Percentiles rank a stretch among this genome's conserved stretches.
Evolutionary conservation across 1,140 invertebrate genomes (phyloP).

Genomic region (Aphelinus certus): DNA sequence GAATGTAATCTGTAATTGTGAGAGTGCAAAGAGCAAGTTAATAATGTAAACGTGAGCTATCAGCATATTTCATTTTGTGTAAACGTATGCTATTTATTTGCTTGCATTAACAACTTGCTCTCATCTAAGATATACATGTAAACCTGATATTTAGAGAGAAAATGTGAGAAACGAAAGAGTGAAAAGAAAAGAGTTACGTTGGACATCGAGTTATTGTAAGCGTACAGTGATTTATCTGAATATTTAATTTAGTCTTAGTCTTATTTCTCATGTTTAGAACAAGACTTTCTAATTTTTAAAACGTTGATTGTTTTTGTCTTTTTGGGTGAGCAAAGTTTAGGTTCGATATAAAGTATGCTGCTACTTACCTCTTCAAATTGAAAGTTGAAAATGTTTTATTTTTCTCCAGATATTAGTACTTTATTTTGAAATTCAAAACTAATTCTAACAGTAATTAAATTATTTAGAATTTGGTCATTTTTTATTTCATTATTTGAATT

Average conservation of each 20-base stretch:
- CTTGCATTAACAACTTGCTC: slow-evolving; percentile 18
- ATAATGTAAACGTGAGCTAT: slow-evolving; percentile 15
- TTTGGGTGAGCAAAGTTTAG: too few relatives aligned
- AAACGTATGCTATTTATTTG: slow-evolving; percentile 2
- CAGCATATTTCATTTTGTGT: slow-evolving; percentile 14
- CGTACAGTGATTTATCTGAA: slow-evolving; percentile 4
- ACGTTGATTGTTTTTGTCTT: too few relatives aligned
- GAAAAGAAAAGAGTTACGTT: slow-evolving; percentile 10
- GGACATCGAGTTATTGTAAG: slow-evolving; percentile 16
- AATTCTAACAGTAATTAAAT: too few relatives aligned
- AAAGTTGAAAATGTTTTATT: too few relatives aligned
- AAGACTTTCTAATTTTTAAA: too few relatives aligned
- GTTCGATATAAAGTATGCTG: too few relatives aligned
- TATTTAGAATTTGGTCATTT: too few relatives aligned
- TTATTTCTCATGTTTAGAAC: too few relatives aligned
- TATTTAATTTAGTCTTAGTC: background rate
- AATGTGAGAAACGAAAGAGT: background rate
- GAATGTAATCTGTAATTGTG: slow-evolving; percentile 14
- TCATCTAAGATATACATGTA: slow-evolving; percentile 20
- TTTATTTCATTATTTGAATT: too few relatives aligned
- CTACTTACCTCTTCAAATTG: too few relatives aligned
- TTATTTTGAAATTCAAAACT: too few relatives aligned
- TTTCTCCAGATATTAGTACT: too few relatives aligned
- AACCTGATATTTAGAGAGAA: slow-evolving; percentile 3
- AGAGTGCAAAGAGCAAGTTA: slow-evolving; percentile 23